A percentile compares a stretch with the other conserved stretches of the same genome.
phyloP scores from a whole-genome alignment of 2,888 invertebrate species.

The Coleophora flavipennella region DNA sequence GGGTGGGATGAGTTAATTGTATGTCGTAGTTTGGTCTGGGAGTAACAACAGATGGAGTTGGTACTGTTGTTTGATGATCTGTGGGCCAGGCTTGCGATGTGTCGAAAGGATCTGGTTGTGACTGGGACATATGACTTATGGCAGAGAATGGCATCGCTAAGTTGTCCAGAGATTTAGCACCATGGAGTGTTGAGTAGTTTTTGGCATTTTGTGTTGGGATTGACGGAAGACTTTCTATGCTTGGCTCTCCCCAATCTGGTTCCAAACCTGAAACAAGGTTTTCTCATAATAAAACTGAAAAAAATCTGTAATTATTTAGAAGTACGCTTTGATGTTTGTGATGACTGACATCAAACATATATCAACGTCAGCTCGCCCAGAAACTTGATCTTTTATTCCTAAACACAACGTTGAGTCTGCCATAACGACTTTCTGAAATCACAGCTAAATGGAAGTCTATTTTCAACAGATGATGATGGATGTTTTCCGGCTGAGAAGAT shows the following conservation, averaged over 20 bases:
- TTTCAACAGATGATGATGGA: too few relatives aligned
- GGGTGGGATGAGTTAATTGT: slow-evolving; percentile 22
- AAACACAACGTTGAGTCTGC: too few relatives aligned
- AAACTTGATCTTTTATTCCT: too few relatives aligned
- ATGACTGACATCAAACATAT: too few relatives aligned
- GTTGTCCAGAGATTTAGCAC: slow-evolving; percentile 57
- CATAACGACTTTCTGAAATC: too few relatives aligned
- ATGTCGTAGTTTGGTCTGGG: slow-evolving; percentile 26
- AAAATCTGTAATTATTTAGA: too few relatives aligned
- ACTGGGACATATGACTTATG: slow-evolving; percentile 14
- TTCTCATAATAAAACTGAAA: too few relatives aligned
- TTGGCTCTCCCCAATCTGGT: slow-evolving; percentile 49
- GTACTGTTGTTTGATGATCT: slow-evolving; percentile 17
- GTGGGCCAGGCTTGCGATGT: slow-evolving; percentile 48
- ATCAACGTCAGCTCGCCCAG: too few relatives aligned
- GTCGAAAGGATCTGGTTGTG: slow-evolving; percentile 49
- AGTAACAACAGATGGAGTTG: slow-evolving; percentile 11
- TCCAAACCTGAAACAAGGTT: slow-evolving; percentile 41
- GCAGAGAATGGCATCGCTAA: slow-evolving; percentile 26
- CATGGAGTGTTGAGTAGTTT: slow-evolving; percentile 34
- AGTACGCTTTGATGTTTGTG: too few relatives aligned
- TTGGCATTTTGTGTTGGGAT: too few relatives aligned
- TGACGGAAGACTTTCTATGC: slow-evolving; percentile 52
- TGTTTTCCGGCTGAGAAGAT: too few relatives aligned
- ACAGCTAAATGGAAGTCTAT: too few relatives aligned